phyloP scores from a whole-genome alignment of 2,113 vertebrate species.

The Pollachius pollachius region DNA sequence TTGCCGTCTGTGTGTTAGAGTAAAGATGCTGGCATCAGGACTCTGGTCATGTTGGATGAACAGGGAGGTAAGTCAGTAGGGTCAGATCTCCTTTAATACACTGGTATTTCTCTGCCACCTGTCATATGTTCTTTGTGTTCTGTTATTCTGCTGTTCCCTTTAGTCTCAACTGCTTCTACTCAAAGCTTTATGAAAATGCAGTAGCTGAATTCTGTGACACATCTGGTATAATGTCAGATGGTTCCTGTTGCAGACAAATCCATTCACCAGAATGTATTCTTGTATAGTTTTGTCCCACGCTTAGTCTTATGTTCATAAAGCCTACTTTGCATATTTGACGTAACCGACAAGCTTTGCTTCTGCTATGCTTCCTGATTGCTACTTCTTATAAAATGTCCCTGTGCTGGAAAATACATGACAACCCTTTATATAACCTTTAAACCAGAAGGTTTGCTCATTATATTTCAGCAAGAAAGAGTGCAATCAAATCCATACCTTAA shows the following conservation, averaged over 20 bases:
- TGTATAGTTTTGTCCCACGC: no score
- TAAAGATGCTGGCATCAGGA: constrained; percentile 99
- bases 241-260: background rate
- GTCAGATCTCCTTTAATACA: constrained; percentile 11
- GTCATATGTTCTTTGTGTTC: background rate
- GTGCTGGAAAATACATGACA: background rate
- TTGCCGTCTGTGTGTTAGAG: constrained; percentile 76
- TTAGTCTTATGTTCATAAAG: no score
- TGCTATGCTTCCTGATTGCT: background rate
- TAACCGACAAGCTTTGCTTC: background rate
- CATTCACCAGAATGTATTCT: no score
- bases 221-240: constrained; percentile 30
- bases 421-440: no score
- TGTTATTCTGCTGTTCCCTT: constrained; percentile 3
- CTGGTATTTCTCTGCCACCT: background rate
- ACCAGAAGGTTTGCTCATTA: no score
- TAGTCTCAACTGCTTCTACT: constrained; percentile 15
- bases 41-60: constrained; percentile 99
- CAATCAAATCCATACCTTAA: no score
- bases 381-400: background rate
- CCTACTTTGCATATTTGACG: background rate
- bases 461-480: no score
- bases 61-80: constrained; percentile 93
- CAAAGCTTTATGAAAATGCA: background rate
- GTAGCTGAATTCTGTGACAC: background rate